phyloP scores from a whole-genome alignment of 2,888 invertebrate genomes.

The Agrotis puta region DNA sequence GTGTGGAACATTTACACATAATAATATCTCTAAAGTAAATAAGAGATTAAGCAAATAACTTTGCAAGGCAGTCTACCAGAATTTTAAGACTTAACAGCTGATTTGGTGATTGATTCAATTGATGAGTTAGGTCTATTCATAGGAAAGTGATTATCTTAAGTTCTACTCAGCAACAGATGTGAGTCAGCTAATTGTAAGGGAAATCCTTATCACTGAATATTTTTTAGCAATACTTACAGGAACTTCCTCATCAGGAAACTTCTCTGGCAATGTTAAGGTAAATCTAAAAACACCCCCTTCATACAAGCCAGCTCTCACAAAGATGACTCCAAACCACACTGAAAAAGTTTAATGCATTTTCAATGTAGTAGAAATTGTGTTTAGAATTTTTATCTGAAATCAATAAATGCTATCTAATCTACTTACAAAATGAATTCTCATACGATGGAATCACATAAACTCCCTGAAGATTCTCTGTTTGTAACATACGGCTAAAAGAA shows the following conservation, averaged over 20 bases:
- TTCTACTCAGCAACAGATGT: background rate
- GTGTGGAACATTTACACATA: constrained; percentile 1
- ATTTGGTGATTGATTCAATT: background rate
- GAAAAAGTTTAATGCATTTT: constrained; percentile 72
- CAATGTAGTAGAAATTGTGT: too few relatives aligned
- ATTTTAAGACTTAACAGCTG: background rate
- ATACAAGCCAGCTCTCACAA: constrained; percentile 96
- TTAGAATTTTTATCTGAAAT: too few relatives aligned
- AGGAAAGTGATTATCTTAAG: background rate
- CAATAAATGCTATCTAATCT: background rate
- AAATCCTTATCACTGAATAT: background rate
- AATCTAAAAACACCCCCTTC: constrained; percentile 98
- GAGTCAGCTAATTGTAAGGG: background rate
- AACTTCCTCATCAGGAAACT: constrained; percentile 96
- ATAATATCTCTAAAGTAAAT: background rate
- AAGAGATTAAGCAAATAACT: background rate
- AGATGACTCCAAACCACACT: constrained; percentile 98
- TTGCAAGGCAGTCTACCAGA: background rate
- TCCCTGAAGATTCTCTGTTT: constrained; percentile 96
- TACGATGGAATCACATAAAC: constrained; percentile 98
- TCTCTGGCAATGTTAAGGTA: constrained; percentile 95
- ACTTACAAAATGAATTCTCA: constrained; percentile 95
- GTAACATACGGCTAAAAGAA: constrained; percentile 94
- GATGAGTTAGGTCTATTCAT: background rate
- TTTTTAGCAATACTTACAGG: constrained; percentile 92